Evolutionary conservation across 53 echinoderm and acorn worm species (phyloP).

Genomic region (Actinopyga echinites): DNA sequence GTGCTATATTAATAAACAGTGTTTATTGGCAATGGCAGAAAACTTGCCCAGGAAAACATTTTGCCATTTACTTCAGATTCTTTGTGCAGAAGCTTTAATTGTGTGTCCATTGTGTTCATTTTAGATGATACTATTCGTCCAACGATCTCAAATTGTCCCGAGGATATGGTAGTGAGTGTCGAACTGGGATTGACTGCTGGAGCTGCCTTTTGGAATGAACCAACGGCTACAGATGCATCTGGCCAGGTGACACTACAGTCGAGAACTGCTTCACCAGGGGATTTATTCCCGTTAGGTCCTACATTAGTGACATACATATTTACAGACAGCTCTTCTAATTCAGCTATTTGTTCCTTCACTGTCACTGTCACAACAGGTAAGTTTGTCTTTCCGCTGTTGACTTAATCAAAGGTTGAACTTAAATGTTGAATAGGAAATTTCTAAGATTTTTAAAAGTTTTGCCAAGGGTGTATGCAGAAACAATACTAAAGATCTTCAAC

Average conservation of each 20-base stretch:
- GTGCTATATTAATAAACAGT: no score
- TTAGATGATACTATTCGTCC: background rate
- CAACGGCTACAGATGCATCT: conserved; percentile 63
- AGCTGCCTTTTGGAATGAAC: conserved; percentile 13
- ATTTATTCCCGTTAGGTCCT: background rate
- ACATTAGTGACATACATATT: conserved; percentile 60
- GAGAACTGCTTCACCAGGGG: conserved; percentile 11
- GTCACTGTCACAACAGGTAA: conserved; percentile 54
- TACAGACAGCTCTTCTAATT: conserved; percentile 46
- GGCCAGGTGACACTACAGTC: conserved; percentile 46
- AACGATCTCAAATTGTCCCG: conserved; percentile 52
- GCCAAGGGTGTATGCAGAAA: no score
- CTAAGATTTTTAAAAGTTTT: no score
- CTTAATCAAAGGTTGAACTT: no score
- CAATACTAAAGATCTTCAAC: no score
- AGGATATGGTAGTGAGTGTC: conserved; percentile 39
- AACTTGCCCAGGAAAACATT: no score
- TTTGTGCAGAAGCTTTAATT: no score
- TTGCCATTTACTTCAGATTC: no score
- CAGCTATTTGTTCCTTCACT: conserved; percentile 31
- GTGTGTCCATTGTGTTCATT: no score
- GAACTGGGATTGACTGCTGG: conserved; percentile 18
- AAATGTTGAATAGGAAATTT: no score
- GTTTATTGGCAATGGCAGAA: no score
- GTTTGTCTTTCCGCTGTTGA: no score